Percentiles rank a stretch among this genome's conserved stretches.
Conservation (phyloP, 2,113 vertebrate genomes). For the Eleginops maclovinus region DNA sequence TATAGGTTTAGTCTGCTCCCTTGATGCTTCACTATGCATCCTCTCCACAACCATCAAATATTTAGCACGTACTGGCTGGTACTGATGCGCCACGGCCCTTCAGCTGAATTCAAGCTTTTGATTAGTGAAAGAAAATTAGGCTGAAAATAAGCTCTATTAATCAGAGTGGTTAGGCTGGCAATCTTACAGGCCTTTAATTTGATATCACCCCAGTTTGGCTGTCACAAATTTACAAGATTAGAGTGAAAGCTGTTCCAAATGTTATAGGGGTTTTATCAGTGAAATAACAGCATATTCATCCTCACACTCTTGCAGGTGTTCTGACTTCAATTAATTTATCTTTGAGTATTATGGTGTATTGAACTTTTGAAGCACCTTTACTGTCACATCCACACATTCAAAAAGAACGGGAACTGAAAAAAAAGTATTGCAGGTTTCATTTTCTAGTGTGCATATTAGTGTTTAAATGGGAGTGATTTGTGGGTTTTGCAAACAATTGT, state of each 20-base stretch:
- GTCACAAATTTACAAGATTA: constrained; percentile 52
- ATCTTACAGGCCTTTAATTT: constrained; percentile 41
- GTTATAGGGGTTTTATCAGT: constrained; percentile 20
- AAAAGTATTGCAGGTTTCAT: not conserved
- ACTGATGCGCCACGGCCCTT: constrained; percentile 46
- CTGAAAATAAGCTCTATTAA: constrained; percentile 44
- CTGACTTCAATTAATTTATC: not conserved
- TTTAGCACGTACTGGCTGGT: constrained; percentile 72
- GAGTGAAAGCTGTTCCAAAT: constrained; percentile 47
- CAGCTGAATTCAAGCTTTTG: constrained; percentile 69
- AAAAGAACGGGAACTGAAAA: constrained; percentile 21
- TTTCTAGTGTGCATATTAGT: not conserved
- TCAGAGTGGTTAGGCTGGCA: constrained; percentile 59
- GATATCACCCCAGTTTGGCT: constrained; percentile 36
- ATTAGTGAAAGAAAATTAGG: constrained; percentile 63
- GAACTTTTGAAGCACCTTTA: not conserved
- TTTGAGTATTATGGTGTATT: not conserved
- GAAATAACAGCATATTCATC: constrained; percentile 21
- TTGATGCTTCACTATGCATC: constrained; percentile 50
- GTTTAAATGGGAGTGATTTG: too few relatives aligned
- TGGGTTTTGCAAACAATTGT: not conserved
- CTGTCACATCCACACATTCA: not conserved
- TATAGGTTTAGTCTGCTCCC: constrained; percentile 71
- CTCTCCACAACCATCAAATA: constrained; percentile 76
- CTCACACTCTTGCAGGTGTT: not conserved